These are phyloP conservation scores for Tetramorium bicarinatum DNA, from an alignment of 2,888 invertebrate species.

Conservation along the genomic window DNA sequence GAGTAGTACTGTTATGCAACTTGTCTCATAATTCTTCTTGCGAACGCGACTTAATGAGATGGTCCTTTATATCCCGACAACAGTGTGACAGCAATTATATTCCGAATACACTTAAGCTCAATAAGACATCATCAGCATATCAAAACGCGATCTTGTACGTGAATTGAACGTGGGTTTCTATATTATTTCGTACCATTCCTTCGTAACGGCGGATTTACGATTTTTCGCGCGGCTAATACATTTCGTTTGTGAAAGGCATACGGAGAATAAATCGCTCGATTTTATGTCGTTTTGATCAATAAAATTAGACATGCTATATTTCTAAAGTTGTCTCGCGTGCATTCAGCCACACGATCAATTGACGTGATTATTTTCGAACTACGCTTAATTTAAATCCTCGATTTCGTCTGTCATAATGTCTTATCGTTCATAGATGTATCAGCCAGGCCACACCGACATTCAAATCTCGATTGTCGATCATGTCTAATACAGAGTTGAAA, in stretches of 20 bases:
- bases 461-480: constrained; percentile 63
- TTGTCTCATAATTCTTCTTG: constrained; percentile 54
- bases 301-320: constrained; percentile 25
- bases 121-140: constrained; percentile 26
- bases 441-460: background rate
- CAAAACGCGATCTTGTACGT: background rate
- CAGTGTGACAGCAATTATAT: constrained; percentile 26
- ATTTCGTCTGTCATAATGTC: constrained; percentile 62
- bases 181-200: constrained; percentile 53
- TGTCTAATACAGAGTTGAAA: constrained; percentile 15
- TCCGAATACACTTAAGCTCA: constrained; percentile 19
- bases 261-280: constrained; percentile 54
- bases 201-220: constrained; percentile 51
- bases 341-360: constrained; percentile 52
- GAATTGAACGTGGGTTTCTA: background rate
- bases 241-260: constrained; percentile 53
- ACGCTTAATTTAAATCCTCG: constrained; percentile 59
- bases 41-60: constrained; percentile 51
- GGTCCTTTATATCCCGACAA: constrained; percentile 34
- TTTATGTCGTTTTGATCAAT: constrained; percentile 60
- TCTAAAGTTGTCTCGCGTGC: constrained; percentile 8
- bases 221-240: constrained; percentile 28
- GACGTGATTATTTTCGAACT: constrained; percentile 59
- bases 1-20: constrained; percentile 42
- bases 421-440: constrained; percentile 56